Evolutionary conservation across 2,113 vertebrate genomes (phyloP).

Genomic region (Crotalus horridus): DNA sequence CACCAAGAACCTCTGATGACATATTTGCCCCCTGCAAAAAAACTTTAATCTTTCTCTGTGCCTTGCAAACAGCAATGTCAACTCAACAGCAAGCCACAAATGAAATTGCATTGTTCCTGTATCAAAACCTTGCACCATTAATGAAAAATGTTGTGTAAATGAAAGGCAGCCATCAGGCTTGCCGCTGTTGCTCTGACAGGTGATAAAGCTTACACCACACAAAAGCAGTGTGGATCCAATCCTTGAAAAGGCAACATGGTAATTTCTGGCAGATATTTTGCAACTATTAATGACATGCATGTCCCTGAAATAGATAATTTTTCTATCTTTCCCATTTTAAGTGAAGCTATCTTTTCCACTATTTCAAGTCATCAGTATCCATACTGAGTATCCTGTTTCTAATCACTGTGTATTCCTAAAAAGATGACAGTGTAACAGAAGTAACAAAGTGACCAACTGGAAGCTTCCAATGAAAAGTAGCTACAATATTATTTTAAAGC

Average conservation of each 20-base stretch:
- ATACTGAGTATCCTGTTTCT: not conserved
- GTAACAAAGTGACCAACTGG: not conserved
- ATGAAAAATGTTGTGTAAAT: conserved; percentile 20
- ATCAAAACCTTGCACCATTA: conserved; percentile 49
- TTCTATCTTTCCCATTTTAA: not conserved
- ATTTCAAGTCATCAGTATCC: not conserved
- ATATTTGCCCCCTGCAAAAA: conserved; percentile 32
- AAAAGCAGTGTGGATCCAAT: not conserved
- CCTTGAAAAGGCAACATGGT: not conserved
- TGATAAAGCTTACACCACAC: not conserved
- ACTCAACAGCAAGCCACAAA: conserved; percentile 47
- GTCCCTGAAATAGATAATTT: not conserved
- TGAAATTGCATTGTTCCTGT: conserved; percentile 44
- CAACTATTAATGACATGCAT: not conserved
- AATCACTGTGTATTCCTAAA: not conserved
- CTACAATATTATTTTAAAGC: not conserved
- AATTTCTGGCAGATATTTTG: not conserved
- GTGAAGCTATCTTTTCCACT: not conserved
- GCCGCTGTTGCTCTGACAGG: not conserved
- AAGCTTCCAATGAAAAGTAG: not conserved
- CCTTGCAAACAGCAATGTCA: conserved; percentile 43
- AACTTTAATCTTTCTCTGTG: conserved; percentile 44
- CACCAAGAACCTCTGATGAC: conserved; percentile 22
- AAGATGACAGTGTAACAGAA: too few species aligned
- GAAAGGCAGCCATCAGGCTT: conserved; percentile 31